Conservation (phyloP, 2,797 vertebrate species). For the Spinibarbus caldwelli region DNA sequence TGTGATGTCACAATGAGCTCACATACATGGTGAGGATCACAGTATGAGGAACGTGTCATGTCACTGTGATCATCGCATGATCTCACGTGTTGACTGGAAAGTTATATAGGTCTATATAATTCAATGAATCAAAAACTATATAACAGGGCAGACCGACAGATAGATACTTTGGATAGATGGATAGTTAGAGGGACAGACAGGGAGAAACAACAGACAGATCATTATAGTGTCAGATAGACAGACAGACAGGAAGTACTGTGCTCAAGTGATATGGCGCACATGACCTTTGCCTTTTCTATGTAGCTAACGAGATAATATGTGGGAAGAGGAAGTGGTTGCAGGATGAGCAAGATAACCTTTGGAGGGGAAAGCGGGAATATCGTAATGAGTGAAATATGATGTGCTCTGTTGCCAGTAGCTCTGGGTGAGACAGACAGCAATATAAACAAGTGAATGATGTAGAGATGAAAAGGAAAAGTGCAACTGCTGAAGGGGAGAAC, state of each 20-base stretch:
- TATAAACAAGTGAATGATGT: slow-evolving; percentile 65
- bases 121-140: background rate
- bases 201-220: background rate
- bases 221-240: background rate
- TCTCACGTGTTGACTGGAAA: too few relatives aligned
- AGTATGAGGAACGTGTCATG: too few relatives aligned
- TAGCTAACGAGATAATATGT: slow-evolving; percentile 24
- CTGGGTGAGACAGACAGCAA: slow-evolving; percentile 50
- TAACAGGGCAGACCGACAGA: background rate
- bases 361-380: slow-evolving; percentile 47
- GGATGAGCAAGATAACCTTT: slow-evolving; percentile 29
- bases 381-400: slow-evolving; percentile 64
- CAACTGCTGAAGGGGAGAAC: slow-evolving; percentile 40
- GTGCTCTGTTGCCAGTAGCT: slow-evolving; percentile 53
- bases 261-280: background rate
- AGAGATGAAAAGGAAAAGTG: slow-evolving; percentile 51
- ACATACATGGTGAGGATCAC: too few relatives aligned
- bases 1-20: too few relatives aligned
- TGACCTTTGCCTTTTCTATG: slow-evolving; percentile 27
- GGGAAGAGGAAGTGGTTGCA: background rate
- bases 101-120: background rate
- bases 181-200: background rate
- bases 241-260: background rate
- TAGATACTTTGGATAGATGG: background rate
- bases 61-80: too few relatives aligned